Base-by-base conservation (phyloP, 2,797 vertebrate species). In the Antrozous pallidus region DNA sequence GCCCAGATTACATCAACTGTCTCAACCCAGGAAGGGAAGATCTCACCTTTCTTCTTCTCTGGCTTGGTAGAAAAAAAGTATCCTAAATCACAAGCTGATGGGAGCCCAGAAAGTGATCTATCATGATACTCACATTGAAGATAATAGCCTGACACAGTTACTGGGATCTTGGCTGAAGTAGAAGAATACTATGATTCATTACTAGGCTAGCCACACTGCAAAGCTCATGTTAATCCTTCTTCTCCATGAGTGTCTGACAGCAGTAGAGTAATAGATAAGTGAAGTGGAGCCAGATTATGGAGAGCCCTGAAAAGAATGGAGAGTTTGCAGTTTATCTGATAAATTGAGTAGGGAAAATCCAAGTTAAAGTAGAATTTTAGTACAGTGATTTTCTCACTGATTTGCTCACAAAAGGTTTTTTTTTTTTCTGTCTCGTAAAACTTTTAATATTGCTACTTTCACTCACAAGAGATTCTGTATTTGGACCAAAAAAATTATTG, bases 121-220 rank as follows among this genome's bases (percentile, higher is more conserved):
- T 94, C 77, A 88, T 78, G 87, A 75, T 81, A 13, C 8, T 87
- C 69, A 40, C 75, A 74, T 22, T 71, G 61, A 92, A 94, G 71
- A 81, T 93, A 94, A 94, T 84, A 90, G 80, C 42, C 77, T 94
- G 80, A 88, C 77, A 90, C 31, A 40, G 13, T 85, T 70, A 51
- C 45, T 69, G 42, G 80, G 45, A 77, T 45, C 14, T 75, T 91
- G 22, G 31, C 28, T 93, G 49, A 81, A 87, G 38, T 89, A 36
- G 65, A 93, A 94, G 71, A n/a, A 54, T 58, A 13, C 8, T 26
- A 58, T 87, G 77, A 93, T 93, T 94, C 56, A 90, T 95, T 74
- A 87, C 75, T 61, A 81, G 73, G 65, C 78, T 51, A 28, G 45
- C 78, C 79, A 94, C 56, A 70, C 18, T 78, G 13, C 38, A 74